Evolutionary conservation across 2,888 invertebrate species (phyloP).

Genomic region (Phragmatobia fuliginosa): DNA sequence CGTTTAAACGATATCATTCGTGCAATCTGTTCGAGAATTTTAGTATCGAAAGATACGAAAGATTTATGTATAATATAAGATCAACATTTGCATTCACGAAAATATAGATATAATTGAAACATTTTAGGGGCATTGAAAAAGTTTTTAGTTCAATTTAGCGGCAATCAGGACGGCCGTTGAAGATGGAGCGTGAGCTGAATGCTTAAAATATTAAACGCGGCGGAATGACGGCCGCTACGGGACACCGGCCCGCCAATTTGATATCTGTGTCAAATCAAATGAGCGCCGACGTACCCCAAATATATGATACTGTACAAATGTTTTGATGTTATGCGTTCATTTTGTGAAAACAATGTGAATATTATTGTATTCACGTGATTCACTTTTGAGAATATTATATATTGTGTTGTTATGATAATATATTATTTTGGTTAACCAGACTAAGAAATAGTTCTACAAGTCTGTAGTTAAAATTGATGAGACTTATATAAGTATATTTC

Average conservation of each 20-base stretch:
- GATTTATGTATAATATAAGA: conserved; percentile 51
- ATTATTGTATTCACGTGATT: conserved; percentile 25
- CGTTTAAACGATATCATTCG: conserved; percentile 55
- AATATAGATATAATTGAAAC: conserved; percentile 81
- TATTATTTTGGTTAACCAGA: conserved; percentile 16
- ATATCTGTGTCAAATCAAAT: conserved; percentile 68
- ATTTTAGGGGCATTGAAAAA: conserved; percentile 84
- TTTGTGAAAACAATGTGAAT: conserved; percentile 36
- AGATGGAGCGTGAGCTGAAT: conserved; percentile 84
- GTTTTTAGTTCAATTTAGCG: conserved; percentile 87
- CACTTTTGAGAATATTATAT: conserved; percentile 19
- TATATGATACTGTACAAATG: conserved; percentile 48
- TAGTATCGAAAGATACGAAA: conserved; percentile 45
- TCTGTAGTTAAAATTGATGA: neutral
- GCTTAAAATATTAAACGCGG: conserved; percentile 83
- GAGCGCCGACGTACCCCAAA: conserved; percentile 53
- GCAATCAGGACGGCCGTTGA: conserved; percentile 86
- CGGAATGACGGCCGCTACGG: conserved; percentile 71
- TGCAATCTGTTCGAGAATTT: conserved; percentile 54
- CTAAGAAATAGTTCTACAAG: conserved; percentile 15
- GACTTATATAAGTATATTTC: neutral
- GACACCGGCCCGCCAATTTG: conserved; percentile 75
- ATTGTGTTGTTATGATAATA: conserved; percentile 15
- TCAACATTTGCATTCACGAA: conserved; percentile 61
- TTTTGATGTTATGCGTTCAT: conserved; percentile 38